Conservation (phyloP, 2,113 vertebrate species). For the Polypterus bichir region DNA sequence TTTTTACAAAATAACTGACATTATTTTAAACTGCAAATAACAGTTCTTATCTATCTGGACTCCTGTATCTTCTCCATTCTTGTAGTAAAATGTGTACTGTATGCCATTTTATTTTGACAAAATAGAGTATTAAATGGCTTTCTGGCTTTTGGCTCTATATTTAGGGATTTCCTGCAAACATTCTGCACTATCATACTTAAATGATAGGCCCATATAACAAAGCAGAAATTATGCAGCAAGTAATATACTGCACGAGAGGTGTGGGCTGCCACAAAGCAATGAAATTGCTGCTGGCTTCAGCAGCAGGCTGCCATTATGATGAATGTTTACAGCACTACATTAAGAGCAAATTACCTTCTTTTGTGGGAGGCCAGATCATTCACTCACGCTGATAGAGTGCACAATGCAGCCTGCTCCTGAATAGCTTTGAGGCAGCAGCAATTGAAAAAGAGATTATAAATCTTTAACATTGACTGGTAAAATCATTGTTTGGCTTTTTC, state of each 20-base stretch:
- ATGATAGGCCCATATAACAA: conserved; percentile 1
- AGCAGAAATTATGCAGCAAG: not conserved
- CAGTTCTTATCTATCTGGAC: too few relatives aligned
- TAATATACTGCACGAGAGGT: not conserved
- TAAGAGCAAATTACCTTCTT: conserved; percentile 6
- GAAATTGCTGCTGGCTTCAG: conserved; percentile 3
- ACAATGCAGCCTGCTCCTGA: not conserved
- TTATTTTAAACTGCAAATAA: too few relatives aligned
- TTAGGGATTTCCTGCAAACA: conserved; percentile 1
- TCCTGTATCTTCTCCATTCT: too few relatives aligned
- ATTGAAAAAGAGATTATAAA: conserved; percentile 3
- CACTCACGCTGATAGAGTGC: conserved; percentile 6
- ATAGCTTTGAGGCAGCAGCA: conserved; percentile 1
- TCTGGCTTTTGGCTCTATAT: too few relatives aligned
- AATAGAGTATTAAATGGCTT: too few relatives aligned
- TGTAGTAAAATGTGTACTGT: too few relatives aligned
- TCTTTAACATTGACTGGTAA: conserved; percentile 5
- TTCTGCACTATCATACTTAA: conserved; percentile 3
- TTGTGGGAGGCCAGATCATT: conserved; percentile 5
- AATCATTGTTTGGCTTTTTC: conserved; percentile 6
- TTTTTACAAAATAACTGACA: too few relatives aligned
- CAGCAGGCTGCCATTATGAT: not conserved
- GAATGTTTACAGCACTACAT: conserved; percentile 5
- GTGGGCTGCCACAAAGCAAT: not conserved
- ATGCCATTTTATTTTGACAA: too few relatives aligned